phyloP scores from a whole-genome alignment of 2,797 vertebrate genomes.

The Miichthys miiuy region DNA sequence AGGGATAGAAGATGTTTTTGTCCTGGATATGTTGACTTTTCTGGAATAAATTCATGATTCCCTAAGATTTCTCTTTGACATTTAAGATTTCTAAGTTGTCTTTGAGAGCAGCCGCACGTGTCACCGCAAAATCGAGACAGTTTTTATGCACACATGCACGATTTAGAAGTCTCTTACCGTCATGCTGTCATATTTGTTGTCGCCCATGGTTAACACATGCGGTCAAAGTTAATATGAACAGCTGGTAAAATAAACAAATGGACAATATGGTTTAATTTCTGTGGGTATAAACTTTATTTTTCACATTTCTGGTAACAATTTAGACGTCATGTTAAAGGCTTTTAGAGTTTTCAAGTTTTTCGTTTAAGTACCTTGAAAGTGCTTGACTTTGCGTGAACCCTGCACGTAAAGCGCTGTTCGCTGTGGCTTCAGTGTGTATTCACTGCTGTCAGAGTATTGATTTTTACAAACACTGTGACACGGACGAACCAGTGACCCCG shows the following conservation, averaged over 20 bases:
- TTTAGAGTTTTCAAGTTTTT: too few relatives aligned
- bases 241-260: too few relatives aligned
- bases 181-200: too few relatives aligned
- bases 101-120: neutral
- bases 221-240: too few relatives aligned
- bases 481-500: neutral
- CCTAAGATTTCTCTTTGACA: conserved; percentile 39
- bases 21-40: conserved; percentile 66
- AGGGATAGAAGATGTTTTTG: conserved; percentile 65
- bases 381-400: too few relatives aligned
- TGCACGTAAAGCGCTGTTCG: neutral
- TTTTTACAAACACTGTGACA: conserved; percentile 1
- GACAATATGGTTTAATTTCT: too few relatives aligned
- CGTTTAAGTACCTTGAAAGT: too few relatives aligned
- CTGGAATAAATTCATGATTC: conserved; percentile 78
- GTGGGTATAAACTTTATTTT: too few relatives aligned
- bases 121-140: neutral
- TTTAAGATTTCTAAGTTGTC: neutral
- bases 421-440: neutral
- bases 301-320: too few relatives aligned
- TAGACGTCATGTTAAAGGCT: too few relatives aligned
- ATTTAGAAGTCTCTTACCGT: too few relatives aligned
- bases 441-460: conserved; percentile 14
- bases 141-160: neutral
- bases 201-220: too few relatives aligned